Evolutionary conservation across 2,888 invertebrate species (phyloP), one percentile per base, ranked within the genome.

Genomic region (Phragmatobia fuliginosa): DNA sequence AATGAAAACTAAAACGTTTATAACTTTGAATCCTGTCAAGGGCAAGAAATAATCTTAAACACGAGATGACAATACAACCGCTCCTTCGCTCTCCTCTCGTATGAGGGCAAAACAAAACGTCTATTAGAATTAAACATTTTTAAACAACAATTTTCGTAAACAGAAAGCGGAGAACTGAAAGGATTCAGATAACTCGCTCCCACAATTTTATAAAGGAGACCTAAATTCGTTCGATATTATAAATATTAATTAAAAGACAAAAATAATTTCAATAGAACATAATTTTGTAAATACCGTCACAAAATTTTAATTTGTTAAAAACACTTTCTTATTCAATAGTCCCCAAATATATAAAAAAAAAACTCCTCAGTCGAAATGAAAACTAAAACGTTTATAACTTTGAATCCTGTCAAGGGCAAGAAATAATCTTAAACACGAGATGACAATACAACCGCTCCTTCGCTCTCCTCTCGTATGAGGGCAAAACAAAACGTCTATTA

Each of bases 21-120:
- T n/a, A n/a, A n/a, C n/a, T n/a, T n/a, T n/a, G n/a, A n/a, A n/a
- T n/a, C n/a, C n/a, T n/a, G n/a, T 52, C 25, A 52, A 25, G 5
- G 18, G n/a, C 21, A 49, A 25, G 10, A 14, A 25, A 52, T 25
- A 52, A 25, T 52, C 28, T 56, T 28, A 28, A 28, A 56, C 16
- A 1, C 16, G 28, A 28, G 25, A 56, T 52, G 28, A 56, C 28
- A 56, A 28, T 28, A 33, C 63, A n/a, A 56, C 62, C 28, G 21
- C 52, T 14, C 36, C 60, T 63, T 59, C 56, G 36, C 56, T 56
- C 33, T 63, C 36, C 66, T 45, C 61, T 58, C 16, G 49, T 52
- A 38, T 61, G 49, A 21, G 62, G 62, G 62, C 41, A 11, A 16
- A 68, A 38, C 68, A 76, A 52, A 25, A 61, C 61, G 33, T 61